Conservation (phyloP, 2,113 vertebrate species). For the Mugil cephalus region DNA sequence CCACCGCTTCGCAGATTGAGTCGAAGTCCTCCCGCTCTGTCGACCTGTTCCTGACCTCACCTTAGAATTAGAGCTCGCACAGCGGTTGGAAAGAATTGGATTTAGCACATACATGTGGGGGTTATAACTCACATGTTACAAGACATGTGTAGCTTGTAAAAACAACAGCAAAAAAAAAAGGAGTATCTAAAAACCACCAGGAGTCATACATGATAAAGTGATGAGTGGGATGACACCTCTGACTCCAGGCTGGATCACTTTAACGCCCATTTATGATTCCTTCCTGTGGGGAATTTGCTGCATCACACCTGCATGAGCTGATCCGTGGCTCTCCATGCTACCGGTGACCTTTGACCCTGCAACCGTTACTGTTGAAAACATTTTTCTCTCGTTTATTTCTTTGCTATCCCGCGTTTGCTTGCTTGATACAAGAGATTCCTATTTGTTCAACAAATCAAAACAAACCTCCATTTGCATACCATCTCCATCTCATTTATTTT, state of each 20-base stretch:
- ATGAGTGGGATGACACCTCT: conserved; percentile 36
- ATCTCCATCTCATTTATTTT: neutral
- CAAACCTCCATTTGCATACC: neutral
- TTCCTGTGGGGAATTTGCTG: neutral
- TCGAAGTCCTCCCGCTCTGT: conserved; percentile 16
- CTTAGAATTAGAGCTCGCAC: conserved; percentile 10
- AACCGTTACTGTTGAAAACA: neutral
- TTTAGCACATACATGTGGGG: conserved; percentile 56
- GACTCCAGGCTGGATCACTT: conserved; percentile 35
- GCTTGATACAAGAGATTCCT: conserved; percentile 12
- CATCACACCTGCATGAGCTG: conserved; percentile 29
- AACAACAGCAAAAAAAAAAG: conserved; percentile 15
- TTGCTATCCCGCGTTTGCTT: conserved; percentile 45
- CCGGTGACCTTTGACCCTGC: conserved; percentile 41
- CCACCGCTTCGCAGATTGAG: conserved; percentile 4
- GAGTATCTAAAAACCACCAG: conserved; percentile 27
- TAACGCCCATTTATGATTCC: conserved; percentile 21
- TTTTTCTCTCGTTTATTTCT: conserved; percentile 36
- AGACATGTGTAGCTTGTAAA: conserved; percentile 68
- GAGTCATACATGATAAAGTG: conserved; percentile 28
- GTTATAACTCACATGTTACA: conserved; percentile 43
- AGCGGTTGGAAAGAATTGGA: conserved; percentile 38
- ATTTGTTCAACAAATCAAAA: neutral
- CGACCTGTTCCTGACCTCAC: conserved; percentile 23
- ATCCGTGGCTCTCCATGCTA: neutral